A percentile compares a stretch with the other conserved stretches of the same genome.
phyloP scores from a whole-genome alignment of 2,113 vertebrate genomes.

The Pterophyllum scalare region DNA sequence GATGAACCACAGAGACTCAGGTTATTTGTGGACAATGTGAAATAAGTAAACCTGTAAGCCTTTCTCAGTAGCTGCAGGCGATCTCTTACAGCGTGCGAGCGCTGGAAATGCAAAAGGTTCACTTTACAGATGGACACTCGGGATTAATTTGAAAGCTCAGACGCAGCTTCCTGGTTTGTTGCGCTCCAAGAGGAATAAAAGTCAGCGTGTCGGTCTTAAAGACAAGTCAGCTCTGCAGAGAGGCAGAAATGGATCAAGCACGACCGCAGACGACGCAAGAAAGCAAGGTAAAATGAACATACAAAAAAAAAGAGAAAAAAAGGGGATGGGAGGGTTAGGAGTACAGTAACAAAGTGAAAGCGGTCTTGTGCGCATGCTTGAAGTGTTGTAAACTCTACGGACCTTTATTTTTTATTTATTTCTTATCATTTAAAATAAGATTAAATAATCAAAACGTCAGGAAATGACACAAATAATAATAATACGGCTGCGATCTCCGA shows the following conservation, averaged over 20 bases:
- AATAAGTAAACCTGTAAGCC: background rate
- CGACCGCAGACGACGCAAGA: conserved; percentile 22
- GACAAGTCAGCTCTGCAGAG: background rate
- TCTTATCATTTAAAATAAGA: background rate
- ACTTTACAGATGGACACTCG: background rate
- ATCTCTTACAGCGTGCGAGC: background rate
- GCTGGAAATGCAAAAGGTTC: background rate
- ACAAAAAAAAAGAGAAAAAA: too few species aligned
- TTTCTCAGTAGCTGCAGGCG: background rate
- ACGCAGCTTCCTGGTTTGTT: conserved; percentile 39
- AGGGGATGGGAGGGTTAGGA: background rate
- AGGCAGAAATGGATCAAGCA: conserved; percentile 34
- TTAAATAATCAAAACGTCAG: background rate
- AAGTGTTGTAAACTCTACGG: background rate
- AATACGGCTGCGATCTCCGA: background rate
- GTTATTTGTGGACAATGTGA: background rate
- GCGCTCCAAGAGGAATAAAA: background rate
- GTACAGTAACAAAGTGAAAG: background rate
- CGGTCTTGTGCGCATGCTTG: background rate
- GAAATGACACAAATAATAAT: background rate
- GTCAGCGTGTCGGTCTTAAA: background rate
- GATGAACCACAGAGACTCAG: background rate
- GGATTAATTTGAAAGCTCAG: background rate
- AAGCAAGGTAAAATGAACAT: conserved; percentile 44
- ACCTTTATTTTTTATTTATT: background rate